Evolutionary conservation across 35 echinoderm and acorn worm genomes (phyloP).

Genomic region (Amphiura filiformis): DNA sequence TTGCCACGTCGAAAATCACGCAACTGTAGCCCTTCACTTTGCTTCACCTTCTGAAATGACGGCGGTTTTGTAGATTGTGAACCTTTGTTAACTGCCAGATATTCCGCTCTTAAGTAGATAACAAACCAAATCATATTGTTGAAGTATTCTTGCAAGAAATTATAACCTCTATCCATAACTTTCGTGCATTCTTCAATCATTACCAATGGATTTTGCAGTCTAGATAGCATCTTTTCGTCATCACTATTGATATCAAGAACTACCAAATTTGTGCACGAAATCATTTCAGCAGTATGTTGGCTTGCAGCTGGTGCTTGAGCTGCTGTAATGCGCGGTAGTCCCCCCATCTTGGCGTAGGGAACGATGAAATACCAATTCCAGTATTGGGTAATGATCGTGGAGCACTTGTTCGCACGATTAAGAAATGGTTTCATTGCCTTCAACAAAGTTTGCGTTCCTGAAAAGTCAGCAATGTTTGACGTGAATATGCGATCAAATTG

Average conservation of each 20-base stretch:
- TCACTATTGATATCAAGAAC: neutral
- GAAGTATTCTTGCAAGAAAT: constrained; percentile 18
- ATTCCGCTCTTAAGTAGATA: constrained; percentile 22
- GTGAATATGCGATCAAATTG: too few species aligned
- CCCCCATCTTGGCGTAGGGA: neutral
- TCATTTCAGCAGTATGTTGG: too few species aligned
- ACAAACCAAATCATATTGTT: constrained; percentile 19
- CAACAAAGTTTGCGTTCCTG: neutral
- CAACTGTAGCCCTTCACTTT: too few species aligned
- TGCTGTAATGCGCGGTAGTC: neutral
- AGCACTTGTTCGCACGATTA: too few species aligned
- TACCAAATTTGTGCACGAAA: neutral
- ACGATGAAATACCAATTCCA: neutral
- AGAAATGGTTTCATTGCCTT: neutral
- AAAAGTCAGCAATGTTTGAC: too few species aligned
- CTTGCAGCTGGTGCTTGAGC: neutral
- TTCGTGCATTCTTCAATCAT: neutral
- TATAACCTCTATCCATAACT: neutral
- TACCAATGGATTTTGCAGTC: neutral
- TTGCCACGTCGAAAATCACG: too few species aligned
- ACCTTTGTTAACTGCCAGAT: too few species aligned
- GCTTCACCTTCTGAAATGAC: too few species aligned
- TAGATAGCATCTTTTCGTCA: neutral
- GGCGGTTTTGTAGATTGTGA: too few species aligned
- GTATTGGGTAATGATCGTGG: too few species aligned